Evolutionary conservation across 2,888 invertebrate species (phyloP).

Genomic region (Ctena decussata): DNA sequence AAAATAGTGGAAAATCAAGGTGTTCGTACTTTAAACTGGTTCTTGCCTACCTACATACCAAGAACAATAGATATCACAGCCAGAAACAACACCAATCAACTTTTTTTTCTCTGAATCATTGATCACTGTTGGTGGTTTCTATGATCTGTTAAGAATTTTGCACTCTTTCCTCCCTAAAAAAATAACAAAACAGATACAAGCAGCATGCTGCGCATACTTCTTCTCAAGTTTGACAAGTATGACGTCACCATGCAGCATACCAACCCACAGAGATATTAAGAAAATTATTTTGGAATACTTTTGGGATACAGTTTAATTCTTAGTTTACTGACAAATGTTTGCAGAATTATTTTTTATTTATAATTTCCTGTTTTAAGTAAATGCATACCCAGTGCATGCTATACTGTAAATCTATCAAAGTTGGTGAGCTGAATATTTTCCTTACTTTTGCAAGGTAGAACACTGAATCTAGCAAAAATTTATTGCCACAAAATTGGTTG

Average conservation of each 20-base stretch:
- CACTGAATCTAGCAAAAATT: too few species aligned
- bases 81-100: too few species aligned
- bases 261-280: background rate
- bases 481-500: too few species aligned
- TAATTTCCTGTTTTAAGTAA: too few species aligned
- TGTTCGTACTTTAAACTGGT: too few species aligned
- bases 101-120: background rate
- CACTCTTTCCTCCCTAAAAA: background rate
- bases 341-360: background rate
- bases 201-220: background rate
- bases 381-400: too few species aligned
- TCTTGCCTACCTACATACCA: too few species aligned
- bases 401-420: too few species aligned
- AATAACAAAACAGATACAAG: background rate
- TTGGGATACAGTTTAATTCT: background rate
- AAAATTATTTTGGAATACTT: background rate
- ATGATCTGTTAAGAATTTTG: background rate
- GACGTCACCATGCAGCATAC: background rate
- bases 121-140: background rate
- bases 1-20: too few species aligned
- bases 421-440: too few species aligned
- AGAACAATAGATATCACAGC: too few species aligned
- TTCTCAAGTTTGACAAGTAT: background rate
- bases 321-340: background rate
- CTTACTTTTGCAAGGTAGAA: too few species aligned